Evolutionary conservation across 53 echinoderm and acorn worm genomes (phyloP), one percentile per base, ranked within the genome.

Genomic region (Temnopleurus reevesii): DNA sequence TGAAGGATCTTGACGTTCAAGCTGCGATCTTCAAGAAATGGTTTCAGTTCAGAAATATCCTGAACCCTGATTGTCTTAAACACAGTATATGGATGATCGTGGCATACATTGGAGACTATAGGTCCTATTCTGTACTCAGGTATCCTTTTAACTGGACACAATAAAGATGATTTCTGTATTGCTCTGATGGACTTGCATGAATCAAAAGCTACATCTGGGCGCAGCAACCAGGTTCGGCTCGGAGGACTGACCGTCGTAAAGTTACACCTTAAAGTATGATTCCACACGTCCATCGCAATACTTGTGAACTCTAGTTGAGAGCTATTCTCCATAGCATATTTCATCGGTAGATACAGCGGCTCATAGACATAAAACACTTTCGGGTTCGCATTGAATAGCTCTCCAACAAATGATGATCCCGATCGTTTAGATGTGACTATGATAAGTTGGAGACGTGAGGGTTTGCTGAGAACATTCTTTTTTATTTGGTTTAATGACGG

Each of bases 381-480:
- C 8, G 91, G 92, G 79, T 96, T 93, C 18, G 92, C 83, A 41
- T 93, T 93, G 31, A 96, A 93, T 34, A 94, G 76, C 79, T 96
- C 96, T 45, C 96, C 94, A 13, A 96, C 57, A 38, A 96, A 96
- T 4, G 94, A 96, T 15, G 96, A 95, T 34, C 96, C 96, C 23
- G 96, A 96, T 46, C 96, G 64, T 87, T 96, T 94, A 21, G 81
- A 43, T 1, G 96, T 89, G 4, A 96, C 66, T 8, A 96, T 81
- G 26, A 94, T 59, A 1, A 92, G 66, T 36, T 87, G 87, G 19
- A 76, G 31, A 43, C 23, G 30, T 7, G 71, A 36, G 21, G 19
- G 2, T 61, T 28, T 61, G 2, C 7, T 18, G 24, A 57, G 24
- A 57, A n/a, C n/a, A n/a, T n/a, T n/a, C n/a, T n/a, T n/a, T n/a